Evolutionary conservation across 1,140 invertebrate genomes (phyloP).

Genomic region (Metopolophium dirhodum): DNA sequence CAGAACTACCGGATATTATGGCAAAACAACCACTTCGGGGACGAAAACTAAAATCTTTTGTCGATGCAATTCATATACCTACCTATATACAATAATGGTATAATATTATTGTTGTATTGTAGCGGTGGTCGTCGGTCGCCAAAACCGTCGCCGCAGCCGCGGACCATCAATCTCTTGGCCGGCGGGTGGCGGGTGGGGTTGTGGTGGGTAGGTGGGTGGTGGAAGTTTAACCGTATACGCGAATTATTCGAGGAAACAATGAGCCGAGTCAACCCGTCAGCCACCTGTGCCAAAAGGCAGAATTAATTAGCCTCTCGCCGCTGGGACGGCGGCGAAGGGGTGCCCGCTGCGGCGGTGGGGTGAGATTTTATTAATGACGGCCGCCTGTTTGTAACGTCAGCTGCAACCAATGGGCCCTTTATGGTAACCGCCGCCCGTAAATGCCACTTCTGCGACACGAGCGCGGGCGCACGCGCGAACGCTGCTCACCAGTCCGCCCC

Average conservation of each 20-base stretch:
- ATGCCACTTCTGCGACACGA: constrained; percentile 52
- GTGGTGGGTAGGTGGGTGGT: neutral
- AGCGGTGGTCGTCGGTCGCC: neutral
- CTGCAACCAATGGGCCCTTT: constrained; percentile 55
- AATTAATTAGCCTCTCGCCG: constrained; percentile 29
- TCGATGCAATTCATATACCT: neutral
- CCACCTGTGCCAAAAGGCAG: constrained; percentile 51
- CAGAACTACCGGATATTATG: neutral
- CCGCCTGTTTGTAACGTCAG: constrained; percentile 55
- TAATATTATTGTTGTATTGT: neutral
- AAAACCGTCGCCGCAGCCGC: neutral
- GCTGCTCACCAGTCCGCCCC: neutral
- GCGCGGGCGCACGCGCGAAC: neutral
- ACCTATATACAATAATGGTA: neutral
- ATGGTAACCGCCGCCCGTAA: constrained; percentile 52
- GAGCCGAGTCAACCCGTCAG: constrained; percentile 46
- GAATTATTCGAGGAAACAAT: constrained; percentile 24
- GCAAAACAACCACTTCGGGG: neutral
- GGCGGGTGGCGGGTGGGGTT: too few relatives aligned
- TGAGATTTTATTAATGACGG: constrained; percentile 54
- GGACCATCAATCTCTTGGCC: neutral
- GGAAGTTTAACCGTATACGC: neutral
- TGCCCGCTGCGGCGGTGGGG: neutral
- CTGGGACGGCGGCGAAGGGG: neutral
- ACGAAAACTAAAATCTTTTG: neutral